Conservation (phyloP, 1,140 invertebrate genomes). For the Ceratina calcarata region DNA sequence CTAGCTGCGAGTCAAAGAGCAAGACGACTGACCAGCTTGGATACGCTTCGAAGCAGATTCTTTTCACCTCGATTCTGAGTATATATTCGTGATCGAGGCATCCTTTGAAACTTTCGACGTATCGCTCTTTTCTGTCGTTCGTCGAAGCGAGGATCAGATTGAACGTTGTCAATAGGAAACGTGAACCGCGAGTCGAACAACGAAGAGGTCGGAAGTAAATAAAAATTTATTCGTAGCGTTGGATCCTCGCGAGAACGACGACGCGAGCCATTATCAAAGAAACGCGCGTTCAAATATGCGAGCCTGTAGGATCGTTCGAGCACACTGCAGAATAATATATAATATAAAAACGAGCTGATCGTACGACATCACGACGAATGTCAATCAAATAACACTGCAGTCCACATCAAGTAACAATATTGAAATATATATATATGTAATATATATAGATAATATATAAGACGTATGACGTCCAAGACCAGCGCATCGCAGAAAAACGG, state of each 20-base stretch:
- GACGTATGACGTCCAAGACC: constrained; percentile 70
- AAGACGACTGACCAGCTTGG: constrained; percentile 45
- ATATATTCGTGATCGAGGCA: constrained; percentile 42
- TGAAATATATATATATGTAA: constrained; percentile 59
- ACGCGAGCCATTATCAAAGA: constrained; percentile 44
- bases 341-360: constrained; percentile 58
- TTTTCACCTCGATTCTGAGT: constrained; percentile 32
- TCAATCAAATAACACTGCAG: constrained; percentile 65
- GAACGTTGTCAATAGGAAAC: neutral
- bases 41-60: constrained; percentile 51
- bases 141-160: constrained; percentile 58
- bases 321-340: constrained; percentile 53
- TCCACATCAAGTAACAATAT: constrained; percentile 66
- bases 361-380: constrained; percentile 58
- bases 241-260: constrained; percentile 59
- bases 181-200: too few relatives aligned
- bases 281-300: constrained; percentile 23
- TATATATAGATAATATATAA: constrained; percentile 56
- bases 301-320: constrained; percentile 53
- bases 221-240: neutral
- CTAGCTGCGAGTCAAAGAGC: constrained; percentile 38
- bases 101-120: constrained; percentile 51
- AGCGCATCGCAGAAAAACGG: constrained; percentile 73
- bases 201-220: neutral
- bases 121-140: constrained; percentile 45